Evolutionary conservation across 2,113 vertebrate species (phyloP), one percentile per base, ranked within the genome.

Genomic region (Dromaius novaehollandiae): DNA sequence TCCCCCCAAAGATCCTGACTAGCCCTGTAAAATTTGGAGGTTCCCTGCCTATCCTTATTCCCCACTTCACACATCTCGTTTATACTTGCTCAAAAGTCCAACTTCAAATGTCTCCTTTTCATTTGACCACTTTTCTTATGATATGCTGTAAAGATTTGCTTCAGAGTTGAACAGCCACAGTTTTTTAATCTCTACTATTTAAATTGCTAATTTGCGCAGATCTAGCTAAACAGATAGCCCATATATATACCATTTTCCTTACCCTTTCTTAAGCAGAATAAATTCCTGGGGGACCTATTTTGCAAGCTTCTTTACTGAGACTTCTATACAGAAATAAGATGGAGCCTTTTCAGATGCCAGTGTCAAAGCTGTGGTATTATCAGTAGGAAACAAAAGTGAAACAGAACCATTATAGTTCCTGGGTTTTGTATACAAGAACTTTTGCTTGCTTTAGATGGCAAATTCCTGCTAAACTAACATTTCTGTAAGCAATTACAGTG

Each of bases 351-450:
- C 58, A 65, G 50, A 32, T 34, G 9, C 17, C 65, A 50, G 32
- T 77, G 82, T 76, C 44, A 12, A 14, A 4, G 15, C 11, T 46
- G 24, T 40, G 4, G 4, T 19, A 15, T 34, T 65, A 0, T 2
- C 78, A 24, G 38, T 30, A 13, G 2, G 44, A 85, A 95, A 16
- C 87, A 95, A 93, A 96, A 96, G 89, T 80, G 91, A 95, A 97
- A 96, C 44, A 44, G 40, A 74, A 20, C 34, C 48, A 12, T 77
- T 48, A 9, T 0, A 0, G 13, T n/a, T 71, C 38, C 69, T 61
- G 38, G 12, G 4, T 44, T 86, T 81, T 19, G n/a, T 6, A 34
- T 46, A 28, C 22, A 50, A 25, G 32, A 20, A 56, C 46, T 71
- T 84, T 50, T 70, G 6, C 50, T 87, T 34, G 4, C 50, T 79